Evolutionary conservation across 1,140 invertebrate genomes (phyloP).

Genomic region (Coptotermes formosanus): DNA sequence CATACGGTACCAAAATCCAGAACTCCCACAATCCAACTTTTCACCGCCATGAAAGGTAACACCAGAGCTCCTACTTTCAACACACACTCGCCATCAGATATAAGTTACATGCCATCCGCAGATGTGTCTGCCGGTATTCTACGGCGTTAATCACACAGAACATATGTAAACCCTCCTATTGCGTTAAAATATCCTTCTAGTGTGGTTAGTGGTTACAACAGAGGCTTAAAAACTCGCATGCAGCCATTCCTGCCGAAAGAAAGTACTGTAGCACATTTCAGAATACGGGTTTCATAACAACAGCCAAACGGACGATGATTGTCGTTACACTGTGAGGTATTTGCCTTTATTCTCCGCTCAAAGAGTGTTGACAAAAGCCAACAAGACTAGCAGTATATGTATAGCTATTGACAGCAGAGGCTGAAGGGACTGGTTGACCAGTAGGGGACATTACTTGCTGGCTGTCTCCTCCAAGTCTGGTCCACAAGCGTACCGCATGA

Average conservation of each 20-base stretch:
- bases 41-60: too few species aligned
- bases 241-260: too few species aligned
- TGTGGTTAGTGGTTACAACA: neutral
- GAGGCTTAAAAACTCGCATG: neutral
- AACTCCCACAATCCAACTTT: too few species aligned
- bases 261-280: neutral
- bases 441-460: neutral
- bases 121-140: too few species aligned
- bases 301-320: neutral
- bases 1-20: too few species aligned
- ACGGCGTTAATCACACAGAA: neutral
- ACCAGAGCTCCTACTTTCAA: too few species aligned
- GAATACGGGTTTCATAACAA: neutral
- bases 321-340: neutral
- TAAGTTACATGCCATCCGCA: too few species aligned
- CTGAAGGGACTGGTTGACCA: neutral
- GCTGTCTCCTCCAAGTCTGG: neutral
- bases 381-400: neutral
- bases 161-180: neutral
- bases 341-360: neutral
- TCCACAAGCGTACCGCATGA: neutral
- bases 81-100: too few species aligned
- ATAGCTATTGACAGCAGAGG: neutral
- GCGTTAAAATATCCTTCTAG: neutral
- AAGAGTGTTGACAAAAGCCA: neutral